Evolutionary conservation across 2,113 vertebrate species (phyloP).

Genomic region (Glaucidium brasilianum): DNA sequence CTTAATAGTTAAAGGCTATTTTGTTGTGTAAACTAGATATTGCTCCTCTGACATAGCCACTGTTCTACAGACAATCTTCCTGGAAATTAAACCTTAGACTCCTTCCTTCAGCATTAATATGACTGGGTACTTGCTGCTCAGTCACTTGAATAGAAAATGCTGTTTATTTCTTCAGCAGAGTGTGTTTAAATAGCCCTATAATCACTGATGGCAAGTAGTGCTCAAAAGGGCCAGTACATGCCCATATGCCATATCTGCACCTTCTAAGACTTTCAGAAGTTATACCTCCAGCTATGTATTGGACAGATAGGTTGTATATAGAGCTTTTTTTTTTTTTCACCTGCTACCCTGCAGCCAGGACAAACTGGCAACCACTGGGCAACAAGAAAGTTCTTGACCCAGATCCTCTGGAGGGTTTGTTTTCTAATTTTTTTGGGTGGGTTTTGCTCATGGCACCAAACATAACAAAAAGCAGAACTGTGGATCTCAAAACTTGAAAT

Average conservation of each 20-base stretch:
- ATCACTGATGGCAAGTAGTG: neutral
- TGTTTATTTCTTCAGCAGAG: neutral
- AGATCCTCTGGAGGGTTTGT: neutral
- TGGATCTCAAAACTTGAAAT: neutral
- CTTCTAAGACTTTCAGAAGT: neutral
- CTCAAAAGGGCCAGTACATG: neutral
- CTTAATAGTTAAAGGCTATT: conserved; percentile 5
- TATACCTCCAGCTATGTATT: neutral
- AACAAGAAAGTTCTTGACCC: neutral
- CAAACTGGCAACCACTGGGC: neutral
- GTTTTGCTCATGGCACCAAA: neutral
- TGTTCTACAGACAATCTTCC: neutral
- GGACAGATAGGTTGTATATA: neutral
- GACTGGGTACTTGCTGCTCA: neutral
- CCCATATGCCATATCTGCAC: neutral
- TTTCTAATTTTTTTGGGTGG: neutral
- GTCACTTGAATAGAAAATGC: neutral
- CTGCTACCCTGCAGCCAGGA: neutral
- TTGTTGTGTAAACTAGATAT: neutral
- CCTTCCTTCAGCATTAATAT: neutral
- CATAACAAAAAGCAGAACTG: neutral
- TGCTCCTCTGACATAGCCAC: neutral
- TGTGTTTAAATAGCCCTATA: neutral
- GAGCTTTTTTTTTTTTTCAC: neutral
- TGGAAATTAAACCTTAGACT: neutral